Evolutionary conservation across 2,113 vertebrate species (phyloP), one percentile per base, ranked within the genome.

Genomic region (Otocyon megalotis): DNA sequence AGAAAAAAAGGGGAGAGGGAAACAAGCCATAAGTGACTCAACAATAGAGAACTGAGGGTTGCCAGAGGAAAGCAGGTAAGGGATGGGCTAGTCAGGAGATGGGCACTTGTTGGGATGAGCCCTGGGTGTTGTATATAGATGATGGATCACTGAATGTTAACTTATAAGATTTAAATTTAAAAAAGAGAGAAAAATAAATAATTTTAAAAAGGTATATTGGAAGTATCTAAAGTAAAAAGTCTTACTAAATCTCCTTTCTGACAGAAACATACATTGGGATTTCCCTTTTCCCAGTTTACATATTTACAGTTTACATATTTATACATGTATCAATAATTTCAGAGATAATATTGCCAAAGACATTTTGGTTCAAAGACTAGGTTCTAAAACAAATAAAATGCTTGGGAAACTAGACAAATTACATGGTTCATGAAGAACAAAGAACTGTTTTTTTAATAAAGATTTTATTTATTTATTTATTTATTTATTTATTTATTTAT

Each of bases 361-460:
- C 8, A 85, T 77, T 79, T 69, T 53, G 1, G 26, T 69, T 79
- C 60, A 84, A 71, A 84, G 26, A 20, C 15, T 62, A n/a, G 15
- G 26, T 85, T 84, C 37, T 93, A 96, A 84, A 54, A 26, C 67
- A 89, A 84, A 69, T 53, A 60, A 48, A 67, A 8, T 53, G 28
- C 60, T 60, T 93, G 79, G 43, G 22, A 17, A 93, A 74, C n/a
- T 83, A 96, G 79, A 53, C 12, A 65, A 88, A 94, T 72, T 54
- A 8, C 19, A n/a, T 53, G 3, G 15, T 67, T 83, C 65, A 87
- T 60, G 12, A 94, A 92, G n/a, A 76, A 37, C 26, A 7, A 72
- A 56, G 16, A 28, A 67, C 37, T 87, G 43, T 43, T 43, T 43
- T 43, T 43, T 43, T 43, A 43, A 43, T 43, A 43, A 43, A 43